Percentiles rank a stretch among this genome's conserved stretches.
These are phyloP conservation scores for Pangasianodon hypophthalmus DNA, from an alignment of 2,113 vertebrate species.

Conservation along the genomic window DNA sequence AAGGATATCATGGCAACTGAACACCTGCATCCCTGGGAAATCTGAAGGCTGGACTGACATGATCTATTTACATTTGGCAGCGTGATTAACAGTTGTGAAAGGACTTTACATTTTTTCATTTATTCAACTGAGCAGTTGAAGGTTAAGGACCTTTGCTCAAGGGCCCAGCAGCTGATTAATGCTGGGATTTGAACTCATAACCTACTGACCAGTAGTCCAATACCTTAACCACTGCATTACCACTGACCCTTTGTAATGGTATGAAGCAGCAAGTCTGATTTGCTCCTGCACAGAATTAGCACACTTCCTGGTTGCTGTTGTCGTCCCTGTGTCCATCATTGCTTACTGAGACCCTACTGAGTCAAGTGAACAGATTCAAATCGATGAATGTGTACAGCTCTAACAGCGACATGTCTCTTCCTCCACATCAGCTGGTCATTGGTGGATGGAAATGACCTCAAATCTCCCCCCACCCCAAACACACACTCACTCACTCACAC, in stretches of 20 bases:
- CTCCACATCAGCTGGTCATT: neutral
- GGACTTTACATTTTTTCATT: neutral
- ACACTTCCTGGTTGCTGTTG: neutral
- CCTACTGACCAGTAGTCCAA: neutral
- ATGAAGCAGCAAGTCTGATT: neutral
- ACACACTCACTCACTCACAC: neutral
- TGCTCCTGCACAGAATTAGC: neutral
- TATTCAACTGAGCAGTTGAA: neutral
- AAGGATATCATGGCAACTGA: neutral
- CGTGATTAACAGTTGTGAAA: neutral
- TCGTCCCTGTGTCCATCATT: neutral
- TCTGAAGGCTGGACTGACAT: neutral
- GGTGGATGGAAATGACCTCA: neutral
- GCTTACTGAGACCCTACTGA: neutral
- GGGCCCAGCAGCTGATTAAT: neutral
- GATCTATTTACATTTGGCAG: neutral
- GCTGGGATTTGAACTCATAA: neutral
- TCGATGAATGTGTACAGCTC: neutral
- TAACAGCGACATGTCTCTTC: slow-evolving; percentile 4
- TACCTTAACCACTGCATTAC: neutral
- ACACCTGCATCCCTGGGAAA: neutral
- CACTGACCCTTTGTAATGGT: neutral
- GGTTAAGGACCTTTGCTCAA: neutral
- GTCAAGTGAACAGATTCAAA: neutral
- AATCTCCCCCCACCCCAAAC: neutral